Conservation (phyloP, 1,140 invertebrate genomes). For the Drosophila pseudoananassae region DNA sequence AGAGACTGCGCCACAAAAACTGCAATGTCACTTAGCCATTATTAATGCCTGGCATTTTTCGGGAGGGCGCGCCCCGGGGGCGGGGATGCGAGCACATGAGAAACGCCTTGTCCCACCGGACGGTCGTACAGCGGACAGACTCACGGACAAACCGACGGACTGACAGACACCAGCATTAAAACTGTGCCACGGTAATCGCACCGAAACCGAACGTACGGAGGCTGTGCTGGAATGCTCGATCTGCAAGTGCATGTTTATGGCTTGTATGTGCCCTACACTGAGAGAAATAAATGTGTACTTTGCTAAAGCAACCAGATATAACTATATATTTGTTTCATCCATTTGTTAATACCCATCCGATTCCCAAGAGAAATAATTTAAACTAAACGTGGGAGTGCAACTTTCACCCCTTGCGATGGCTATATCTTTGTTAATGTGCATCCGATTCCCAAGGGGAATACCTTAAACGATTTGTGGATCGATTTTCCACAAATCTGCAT, state of each 20-base stretch:
- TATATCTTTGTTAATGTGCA: too few relatives aligned
- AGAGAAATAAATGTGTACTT: not conserved
- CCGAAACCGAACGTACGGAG: conserved; percentile 2
- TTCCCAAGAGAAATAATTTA: not conserved
- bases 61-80: not conserved
- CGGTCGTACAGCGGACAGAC: not conserved
- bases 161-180: not conserved
- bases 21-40: conserved; percentile 71
- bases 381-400: not conserved
- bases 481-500: not conserved
- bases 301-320: too few relatives aligned
- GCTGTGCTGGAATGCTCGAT: conserved; percentile 4
- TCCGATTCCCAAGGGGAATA: not conserved
- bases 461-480: not conserved
- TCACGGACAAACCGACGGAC: not conserved
- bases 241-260: conserved; percentile 5
- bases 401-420: too few relatives aligned
- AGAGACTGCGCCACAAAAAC: conserved; percentile 53
- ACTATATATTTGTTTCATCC: too few relatives aligned
- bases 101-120: not conserved
- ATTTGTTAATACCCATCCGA: too few relatives aligned
- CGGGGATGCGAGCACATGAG: not conserved
- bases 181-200: conserved; percentile 7
- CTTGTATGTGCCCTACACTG: not conserved
- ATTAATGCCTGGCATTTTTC: conserved; percentile 33